Evolutionary conservation across 2,797 vertebrate species (phyloP), one percentile per base, ranked within the genome.

Genomic region (Cottoperca gobio): DNA sequence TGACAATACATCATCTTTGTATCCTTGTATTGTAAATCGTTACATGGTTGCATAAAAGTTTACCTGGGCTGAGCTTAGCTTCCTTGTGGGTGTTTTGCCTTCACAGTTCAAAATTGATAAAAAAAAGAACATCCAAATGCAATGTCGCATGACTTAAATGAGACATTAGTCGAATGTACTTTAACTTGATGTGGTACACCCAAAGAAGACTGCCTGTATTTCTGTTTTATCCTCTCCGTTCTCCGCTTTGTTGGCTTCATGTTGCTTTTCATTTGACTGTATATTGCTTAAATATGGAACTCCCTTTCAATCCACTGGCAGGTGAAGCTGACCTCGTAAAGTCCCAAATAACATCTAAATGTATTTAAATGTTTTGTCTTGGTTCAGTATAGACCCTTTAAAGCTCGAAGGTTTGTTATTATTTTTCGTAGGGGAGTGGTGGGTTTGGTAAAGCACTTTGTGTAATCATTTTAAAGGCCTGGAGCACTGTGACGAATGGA

Each of bases 391-490:
- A 42, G 19, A 73, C 14, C 48, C 57, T 17, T 68, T 61, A 81
- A 79, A 64, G 75, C 76, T 76, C 16, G 2, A 28, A 50, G 28
- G 19, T 60, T 78, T 84, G 40, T 71, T 77, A 16, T 86, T 85
- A 46, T 78, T 80, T 83, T 78, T 81, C 40, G 52, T 49, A 70
- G 70, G 72, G 43, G 16, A 77, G 33, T 19, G 21, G 55, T 66
- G 50, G 75, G 73, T 70, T 86, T 74, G 64, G 63, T 58, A 49
- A 75, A 73, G 70, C 35, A 19, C 70, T 78, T 62, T 64, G 46
- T 71, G 54, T 82, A 86, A 89, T 89, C 53, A 73, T 79, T 91
- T 83, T 70, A 78, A 86, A 85, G 64, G 73, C 76, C 76, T 53
- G 64, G 54, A 83, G 86, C 62, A 54, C 64, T 85, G 69, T 82